A percentile compares a stretch with the other conserved stretches of the same genome.
phyloP scores from a whole-genome alignment of 2,797 vertebrate genomes.

The Astyanax mexicanus region DNA sequence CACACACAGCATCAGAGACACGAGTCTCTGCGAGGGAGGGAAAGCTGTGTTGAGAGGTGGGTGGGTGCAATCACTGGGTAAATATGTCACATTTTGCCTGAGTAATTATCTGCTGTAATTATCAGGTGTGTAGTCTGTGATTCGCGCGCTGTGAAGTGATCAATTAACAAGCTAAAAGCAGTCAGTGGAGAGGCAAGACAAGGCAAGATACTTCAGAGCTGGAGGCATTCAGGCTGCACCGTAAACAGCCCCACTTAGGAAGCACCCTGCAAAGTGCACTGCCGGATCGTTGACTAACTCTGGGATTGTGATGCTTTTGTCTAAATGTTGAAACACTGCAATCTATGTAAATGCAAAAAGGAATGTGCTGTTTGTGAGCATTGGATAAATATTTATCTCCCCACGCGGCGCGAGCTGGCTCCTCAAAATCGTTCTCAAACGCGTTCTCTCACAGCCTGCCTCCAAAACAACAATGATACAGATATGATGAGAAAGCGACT shows the following conservation, averaged over 20 bases:
- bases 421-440: neutral
- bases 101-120: conserved; percentile 62
- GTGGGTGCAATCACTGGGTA: conserved; percentile 45
- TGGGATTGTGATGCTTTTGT: conserved; percentile 12
- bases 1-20: conserved; percentile 27
- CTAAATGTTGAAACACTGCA: conserved; percentile 23
- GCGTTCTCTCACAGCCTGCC: neutral
- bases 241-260: conserved; percentile 4
- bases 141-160: conserved; percentile 56
- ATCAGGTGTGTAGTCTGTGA: conserved; percentile 56
- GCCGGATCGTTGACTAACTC: conserved; percentile 17
- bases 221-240: conserved; percentile 1
- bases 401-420: neutral
- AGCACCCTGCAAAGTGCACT: conserved; percentile 12
- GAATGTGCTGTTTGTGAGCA: conserved; percentile 18
- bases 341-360: conserved; percentile 15
- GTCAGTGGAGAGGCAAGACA: conserved; percentile 44
- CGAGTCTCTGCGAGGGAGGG: neutral
- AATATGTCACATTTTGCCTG: conserved; percentile 55
- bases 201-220: conserved; percentile 41
- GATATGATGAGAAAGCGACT: neutral
- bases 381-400: conserved; percentile 34
- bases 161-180: conserved; percentile 62
- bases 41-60: conserved; percentile 23
- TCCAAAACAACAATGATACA: conserved; percentile 3